Evolutionary conservation across 2,113 vertebrate genomes (phyloP), one percentile per base, ranked within the genome.

Genomic region (Python bivittatus): DNA sequence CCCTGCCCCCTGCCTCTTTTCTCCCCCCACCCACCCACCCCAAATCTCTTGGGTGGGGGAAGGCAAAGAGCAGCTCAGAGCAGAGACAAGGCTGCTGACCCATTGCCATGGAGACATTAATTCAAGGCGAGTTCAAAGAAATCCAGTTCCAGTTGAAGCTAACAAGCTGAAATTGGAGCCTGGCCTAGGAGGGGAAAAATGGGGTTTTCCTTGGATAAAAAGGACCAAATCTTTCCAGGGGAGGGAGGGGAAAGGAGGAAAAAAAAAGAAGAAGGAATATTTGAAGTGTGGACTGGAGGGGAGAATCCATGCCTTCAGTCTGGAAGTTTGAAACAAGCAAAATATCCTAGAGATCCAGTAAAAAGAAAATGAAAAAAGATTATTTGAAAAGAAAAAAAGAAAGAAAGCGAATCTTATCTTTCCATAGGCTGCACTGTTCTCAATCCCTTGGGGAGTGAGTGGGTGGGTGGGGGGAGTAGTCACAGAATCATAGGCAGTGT

Each of bases 51-150:
- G 57, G 5, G 44, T 53, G 83, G 90, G 4, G 68, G 60, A 56
- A 96, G 96, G 96, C 97, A 97, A 97, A 97, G 97, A 97, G 96
- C 95, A 97, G 97, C 96, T 95, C 96, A 92, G 91, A 12, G 23
- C 91, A 93, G 90, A 96, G 90, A 96, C 96, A 97, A 97, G 97
- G 95, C 95, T 86, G 93, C 0, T 93, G 93, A 96, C 96, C 95
- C 94, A 97, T 98, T 86, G 93, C 98, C 97, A 97, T 98, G 97
- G 97, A 96, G 97, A 98, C 97, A 96, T 95, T 96, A 97, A 98
- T 97, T 98, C 97, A 97, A 97, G 96, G 95, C 84, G 95, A 97
- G 97, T 98, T 98, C 98, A 98, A 98, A 98, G 97, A 96, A 97
- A 96, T 38, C 29, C 94, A 68, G 96, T 94, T 97, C 94, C 95